These are phyloP conservation scores for Pristis pectinata DNA, from an alignment of 2,797 vertebrate species.

Conservation along the genomic window DNA sequence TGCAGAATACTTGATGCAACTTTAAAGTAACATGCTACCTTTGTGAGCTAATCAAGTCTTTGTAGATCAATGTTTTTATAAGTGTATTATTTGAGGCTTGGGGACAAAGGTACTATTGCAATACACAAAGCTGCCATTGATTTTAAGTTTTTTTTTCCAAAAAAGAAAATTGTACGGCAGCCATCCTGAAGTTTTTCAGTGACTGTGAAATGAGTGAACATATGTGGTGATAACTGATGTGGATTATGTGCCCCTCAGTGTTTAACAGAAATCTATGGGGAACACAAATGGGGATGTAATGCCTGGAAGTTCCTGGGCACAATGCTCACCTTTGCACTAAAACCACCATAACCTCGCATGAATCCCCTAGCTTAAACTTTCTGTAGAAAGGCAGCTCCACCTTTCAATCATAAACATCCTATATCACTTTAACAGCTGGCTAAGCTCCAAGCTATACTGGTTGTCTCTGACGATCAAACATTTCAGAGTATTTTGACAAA, in stretches of 20 bases:
- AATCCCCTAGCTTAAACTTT: too few relatives aligned
- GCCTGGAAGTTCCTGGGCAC: too few relatives aligned
- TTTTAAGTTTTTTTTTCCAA: not conserved
- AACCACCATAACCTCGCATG: too few relatives aligned
- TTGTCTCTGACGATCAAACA: too few relatives aligned
- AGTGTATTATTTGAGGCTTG: not conserved
- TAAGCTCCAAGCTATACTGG: too few relatives aligned
- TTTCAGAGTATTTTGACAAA: too few relatives aligned
- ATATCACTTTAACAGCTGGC: too few relatives aligned
- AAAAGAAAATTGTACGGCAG: not conserved
- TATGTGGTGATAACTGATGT: not conserved
- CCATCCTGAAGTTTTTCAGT: not conserved
- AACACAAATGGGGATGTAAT: too few relatives aligned
- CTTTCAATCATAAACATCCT: too few relatives aligned
- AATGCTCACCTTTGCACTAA: too few relatives aligned
- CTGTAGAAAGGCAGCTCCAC: too few relatives aligned
- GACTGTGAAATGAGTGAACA: not conserved
- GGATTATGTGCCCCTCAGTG: not conserved
- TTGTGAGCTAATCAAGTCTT: not conserved
- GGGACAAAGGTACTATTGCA: not conserved
- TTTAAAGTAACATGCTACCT: not conserved
- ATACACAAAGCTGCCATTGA: not conserved
- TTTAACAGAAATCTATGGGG: too few relatives aligned
- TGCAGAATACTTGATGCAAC: not conserved
- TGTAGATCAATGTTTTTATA: not conserved